Evolutionary conservation across 2,888 invertebrate species (phyloP).

Genomic region (Acronicta psi): DNA sequence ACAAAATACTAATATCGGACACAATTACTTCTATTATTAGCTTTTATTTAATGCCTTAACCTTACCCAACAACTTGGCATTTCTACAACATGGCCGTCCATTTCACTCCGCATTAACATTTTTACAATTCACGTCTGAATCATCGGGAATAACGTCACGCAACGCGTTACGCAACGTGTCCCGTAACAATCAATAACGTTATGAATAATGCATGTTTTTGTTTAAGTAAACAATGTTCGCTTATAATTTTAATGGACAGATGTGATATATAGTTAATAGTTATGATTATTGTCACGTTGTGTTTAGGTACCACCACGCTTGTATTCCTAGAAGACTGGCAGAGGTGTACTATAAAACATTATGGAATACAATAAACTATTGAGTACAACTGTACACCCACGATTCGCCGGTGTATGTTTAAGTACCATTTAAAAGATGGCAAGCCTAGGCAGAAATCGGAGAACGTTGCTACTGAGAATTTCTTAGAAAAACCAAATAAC

Average conservation of each 20-base stretch:
- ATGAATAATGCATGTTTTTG: conserved; percentile 51
- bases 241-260: not conserved
- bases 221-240: not conserved
- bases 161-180: conserved; percentile 41
- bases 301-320: no score
- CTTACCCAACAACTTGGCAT: conserved; percentile 29
- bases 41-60: conserved; percentile 20
- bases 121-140: conserved; percentile 61
- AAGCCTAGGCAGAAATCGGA: no score
- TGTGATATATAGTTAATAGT: not conserved
- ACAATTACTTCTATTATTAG: not conserved
- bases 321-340: no score
- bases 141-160: conserved; percentile 55
- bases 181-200: conserved; percentile 49
- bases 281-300: not conserved
- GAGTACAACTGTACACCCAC: no score
- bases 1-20: not conserved
- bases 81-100: conserved; percentile 2
- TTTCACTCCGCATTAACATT: conserved; percentile 30
- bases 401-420: no score
- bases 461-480: no score
- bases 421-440: no score
- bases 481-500: no score
- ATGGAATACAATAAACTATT: no score
- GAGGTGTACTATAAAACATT: no score